phyloP scores from a whole-genome alignment of 2,113 vertebrate species.

The Calonectris borealis region DNA sequence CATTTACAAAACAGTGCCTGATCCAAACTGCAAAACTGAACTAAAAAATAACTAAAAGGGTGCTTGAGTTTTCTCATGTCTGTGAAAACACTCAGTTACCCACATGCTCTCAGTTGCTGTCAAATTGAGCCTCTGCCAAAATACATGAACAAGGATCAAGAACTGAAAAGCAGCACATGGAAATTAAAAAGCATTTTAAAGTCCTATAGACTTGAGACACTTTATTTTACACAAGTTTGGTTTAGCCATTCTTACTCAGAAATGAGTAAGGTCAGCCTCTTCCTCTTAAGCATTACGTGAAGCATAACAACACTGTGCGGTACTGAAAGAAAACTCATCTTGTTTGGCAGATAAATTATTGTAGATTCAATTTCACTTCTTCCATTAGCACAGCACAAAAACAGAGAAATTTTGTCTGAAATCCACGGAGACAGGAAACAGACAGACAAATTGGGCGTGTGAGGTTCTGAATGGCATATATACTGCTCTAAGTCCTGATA shows the following conservation, averaged over 20 bases:
- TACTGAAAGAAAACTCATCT: not conserved
- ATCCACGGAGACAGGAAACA: not conserved
- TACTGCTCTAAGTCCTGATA: not conserved
- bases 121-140: not conserved
- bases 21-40: not conserved
- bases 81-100: not conserved
- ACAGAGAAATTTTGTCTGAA: not conserved
- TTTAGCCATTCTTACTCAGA: not conserved
- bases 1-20: not conserved
- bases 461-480: not conserved
- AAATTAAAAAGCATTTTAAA: not conserved
- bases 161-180: not conserved
- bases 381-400: not conserved
- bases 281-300: not conserved
- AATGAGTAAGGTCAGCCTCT: not conserved
- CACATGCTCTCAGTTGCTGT: not conserved
- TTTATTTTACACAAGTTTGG: not conserved
- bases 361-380: not conserved
- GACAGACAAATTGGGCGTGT: not conserved
- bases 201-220: not conserved
- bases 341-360: not conserved
- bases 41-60: not conserved
- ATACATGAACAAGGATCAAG: accelerated
- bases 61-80: not conserved
- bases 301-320: not conserved